These are phyloP conservation scores for Ruditapes philippinarum DNA, from an alignment of 1,140 invertebrate genomes.

Conservation along the genomic window DNA sequence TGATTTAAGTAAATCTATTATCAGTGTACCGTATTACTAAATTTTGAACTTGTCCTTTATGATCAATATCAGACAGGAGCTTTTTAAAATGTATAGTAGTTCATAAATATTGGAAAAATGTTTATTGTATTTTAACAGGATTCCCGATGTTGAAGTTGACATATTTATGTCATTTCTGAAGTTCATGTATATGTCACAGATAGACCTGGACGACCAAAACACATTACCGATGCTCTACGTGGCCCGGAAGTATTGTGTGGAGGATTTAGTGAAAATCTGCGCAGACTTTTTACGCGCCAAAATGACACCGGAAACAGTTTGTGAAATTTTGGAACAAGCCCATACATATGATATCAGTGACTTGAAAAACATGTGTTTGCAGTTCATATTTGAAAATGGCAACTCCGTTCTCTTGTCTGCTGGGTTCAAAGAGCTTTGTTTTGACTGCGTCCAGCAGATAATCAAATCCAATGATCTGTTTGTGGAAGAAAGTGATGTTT, in stretches of 20 bases:
- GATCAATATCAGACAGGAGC: no score
- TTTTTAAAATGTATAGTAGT: no score
- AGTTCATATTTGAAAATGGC: conserved; percentile 60
- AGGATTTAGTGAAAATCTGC: conserved; percentile 57
- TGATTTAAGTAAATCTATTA: no score
- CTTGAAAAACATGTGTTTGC: conserved; percentile 57
- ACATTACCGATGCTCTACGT: conserved; percentile 56
- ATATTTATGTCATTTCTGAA: conserved; percentile 56
- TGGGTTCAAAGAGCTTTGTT: conserved; percentile 55
- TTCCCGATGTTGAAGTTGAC: conserved; percentile 55
- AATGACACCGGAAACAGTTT: conserved; percentile 61
- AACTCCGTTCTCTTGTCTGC: conserved; percentile 47
- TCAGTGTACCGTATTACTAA: no score
- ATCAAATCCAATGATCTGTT: conserved; percentile 57
- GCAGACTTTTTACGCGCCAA: conserved; percentile 40
- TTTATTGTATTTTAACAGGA: conserved; percentile 21
- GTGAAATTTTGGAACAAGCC: conserved; percentile 62
- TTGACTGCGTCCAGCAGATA: conserved; percentile 52
- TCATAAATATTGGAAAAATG: no score
- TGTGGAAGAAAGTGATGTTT: conserved; percentile 62
- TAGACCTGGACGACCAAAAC: conserved; percentile 41
- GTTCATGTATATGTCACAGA: conserved; percentile 47
- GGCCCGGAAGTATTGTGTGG: conserved; percentile 63
- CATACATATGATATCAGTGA: conserved; percentile 57
- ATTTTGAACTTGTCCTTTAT: no score